phyloP scores from a whole-genome alignment of 2,888 invertebrate species.

The Coremacera marginata region DNA sequence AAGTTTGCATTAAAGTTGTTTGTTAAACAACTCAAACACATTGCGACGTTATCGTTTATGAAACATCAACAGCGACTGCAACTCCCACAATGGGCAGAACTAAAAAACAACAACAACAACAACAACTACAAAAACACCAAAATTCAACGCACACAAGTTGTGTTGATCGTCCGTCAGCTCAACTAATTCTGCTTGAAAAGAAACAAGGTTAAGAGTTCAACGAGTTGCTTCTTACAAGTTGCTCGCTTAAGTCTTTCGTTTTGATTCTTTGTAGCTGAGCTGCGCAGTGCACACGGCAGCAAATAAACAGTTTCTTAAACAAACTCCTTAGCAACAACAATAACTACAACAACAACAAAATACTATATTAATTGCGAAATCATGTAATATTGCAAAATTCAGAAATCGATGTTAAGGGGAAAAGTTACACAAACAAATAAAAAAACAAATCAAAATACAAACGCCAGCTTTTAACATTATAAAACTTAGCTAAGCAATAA shows the following conservation, averaged over 20 bases:
- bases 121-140: background rate
- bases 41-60: background rate
- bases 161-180: too few relatives aligned
- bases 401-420: background rate
- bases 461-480: background rate
- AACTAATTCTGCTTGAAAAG: background rate
- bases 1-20: background rate
- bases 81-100: slow-evolving; percentile 12
- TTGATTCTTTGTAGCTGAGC: background rate
- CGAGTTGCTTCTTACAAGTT: slow-evolving; percentile 35
- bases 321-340: slow-evolving; percentile 2
- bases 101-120: background rate
- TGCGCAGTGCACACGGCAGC: background rate
- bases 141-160: too few relatives aligned
- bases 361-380: slow-evolving; percentile 49
- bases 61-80: background rate
- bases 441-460: background rate
- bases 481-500: slow-evolving; percentile 5
- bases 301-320: slow-evolving; percentile 17
- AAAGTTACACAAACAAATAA: background rate
- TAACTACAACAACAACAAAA: slow-evolving; percentile 5
- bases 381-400: slow-evolving; percentile 49
- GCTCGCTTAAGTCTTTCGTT: slow-evolving; percentile 22
- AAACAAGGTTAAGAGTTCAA: slow-evolving; percentile 31
- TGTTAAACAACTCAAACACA: background rate